Percentiles rank a stretch among this genome's conserved stretches.
Conservation (phyloP, 2,113 vertebrate species). For the Cathartes aura region DNA sequence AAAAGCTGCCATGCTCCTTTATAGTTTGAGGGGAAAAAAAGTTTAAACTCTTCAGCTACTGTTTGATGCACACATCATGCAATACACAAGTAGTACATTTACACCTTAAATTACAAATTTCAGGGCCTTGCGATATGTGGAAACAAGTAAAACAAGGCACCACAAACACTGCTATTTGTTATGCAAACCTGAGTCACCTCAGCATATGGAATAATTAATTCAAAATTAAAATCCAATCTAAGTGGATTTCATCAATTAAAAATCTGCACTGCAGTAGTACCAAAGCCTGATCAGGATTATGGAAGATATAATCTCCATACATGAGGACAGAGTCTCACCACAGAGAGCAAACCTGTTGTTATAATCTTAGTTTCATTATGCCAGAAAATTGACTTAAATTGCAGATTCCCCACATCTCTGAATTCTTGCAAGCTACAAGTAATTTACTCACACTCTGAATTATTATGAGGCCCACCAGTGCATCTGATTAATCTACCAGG, state of each 20-base stretch:
- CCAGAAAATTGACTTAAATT: background rate
- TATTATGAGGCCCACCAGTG: background rate
- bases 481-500: background rate
- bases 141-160: background rate
- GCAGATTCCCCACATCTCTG: background rate
- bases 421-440: background rate
- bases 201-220: background rate
- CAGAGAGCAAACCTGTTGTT: background rate
- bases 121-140: rapidly evolving
- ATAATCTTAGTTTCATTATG: background rate
- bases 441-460: background rate
- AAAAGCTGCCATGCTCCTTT: constrained; percentile 99
- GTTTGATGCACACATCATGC: background rate
- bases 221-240: background rate
- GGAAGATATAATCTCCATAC: background rate
- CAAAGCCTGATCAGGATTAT: background rate
- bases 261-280: background rate
- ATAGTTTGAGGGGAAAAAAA: background rate
- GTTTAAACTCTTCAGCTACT: background rate
- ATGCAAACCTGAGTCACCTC: background rate
- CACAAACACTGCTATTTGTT: no score
- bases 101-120: background rate
- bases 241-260: background rate
- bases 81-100: background rate
- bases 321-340: background rate